phyloP scores from a whole-genome alignment of 2,888 invertebrate species.

The Pristionchus exspectatus region DNA sequence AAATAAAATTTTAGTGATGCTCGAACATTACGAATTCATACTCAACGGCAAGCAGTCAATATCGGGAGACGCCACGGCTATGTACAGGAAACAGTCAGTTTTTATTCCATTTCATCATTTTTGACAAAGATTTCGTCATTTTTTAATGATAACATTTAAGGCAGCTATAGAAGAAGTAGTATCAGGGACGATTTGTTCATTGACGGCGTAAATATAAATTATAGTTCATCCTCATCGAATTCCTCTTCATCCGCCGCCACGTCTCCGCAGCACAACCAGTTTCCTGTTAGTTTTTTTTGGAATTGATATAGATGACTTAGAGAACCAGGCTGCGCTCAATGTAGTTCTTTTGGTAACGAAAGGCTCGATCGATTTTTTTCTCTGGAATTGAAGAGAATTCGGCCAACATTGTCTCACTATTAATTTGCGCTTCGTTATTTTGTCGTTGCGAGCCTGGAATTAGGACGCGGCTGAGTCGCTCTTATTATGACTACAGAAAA shows the following conservation, averaged over 20 bases:
- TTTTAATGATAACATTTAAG: neutral
- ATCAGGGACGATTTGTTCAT: neutral
- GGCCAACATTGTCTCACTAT: too few relatives aligned
- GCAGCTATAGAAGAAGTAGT: neutral
- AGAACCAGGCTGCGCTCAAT: too few relatives aligned
- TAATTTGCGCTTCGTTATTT: too few relatives aligned
- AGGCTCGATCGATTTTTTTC: too few relatives aligned
- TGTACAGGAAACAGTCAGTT: conserved; percentile 32
- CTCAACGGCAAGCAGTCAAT: neutral
- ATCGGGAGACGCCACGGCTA: neutral
- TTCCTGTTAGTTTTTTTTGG: neutral
- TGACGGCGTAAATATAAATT: neutral
- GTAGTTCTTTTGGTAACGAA: too few relatives aligned
- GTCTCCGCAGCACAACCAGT: neutral
- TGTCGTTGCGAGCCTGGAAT: too few relatives aligned
- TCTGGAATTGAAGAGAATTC: too few relatives aligned
- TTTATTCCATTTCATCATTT: neutral
- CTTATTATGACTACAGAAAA: too few relatives aligned
- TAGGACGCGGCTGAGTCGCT: too few relatives aligned
- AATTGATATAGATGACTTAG: too few relatives aligned
- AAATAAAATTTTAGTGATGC: neutral
- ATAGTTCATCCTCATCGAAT: conserved; percentile 7
- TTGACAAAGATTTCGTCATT: neutral
- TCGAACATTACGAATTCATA: conserved; percentile 8
- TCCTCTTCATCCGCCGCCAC: conserved; percentile 1